Percentiles rank a stretch among this genome's conserved stretches.
These are phyloP conservation scores for Agrilus mali DNA, from an alignment of 2,888 invertebrate species.

Conservation along the genomic window DNA sequence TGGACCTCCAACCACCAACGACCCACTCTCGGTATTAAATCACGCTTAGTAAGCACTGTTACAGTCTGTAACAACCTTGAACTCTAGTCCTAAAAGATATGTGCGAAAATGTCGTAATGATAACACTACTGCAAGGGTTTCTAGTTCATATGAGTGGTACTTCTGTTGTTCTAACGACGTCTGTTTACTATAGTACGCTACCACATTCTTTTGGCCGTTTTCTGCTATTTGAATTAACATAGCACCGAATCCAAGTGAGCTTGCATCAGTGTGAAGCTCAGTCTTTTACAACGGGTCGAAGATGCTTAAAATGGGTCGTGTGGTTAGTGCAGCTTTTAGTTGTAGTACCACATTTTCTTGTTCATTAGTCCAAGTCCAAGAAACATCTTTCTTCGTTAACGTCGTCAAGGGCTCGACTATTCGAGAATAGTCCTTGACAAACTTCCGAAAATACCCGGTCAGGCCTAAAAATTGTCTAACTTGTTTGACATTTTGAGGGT, in stretches of 20 bases:
- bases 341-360: slow-evolving; percentile 1
- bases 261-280: neutral
- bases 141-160: slow-evolving; percentile 12
- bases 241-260: neutral
- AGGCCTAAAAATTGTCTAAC: slow-evolving; percentile 15
- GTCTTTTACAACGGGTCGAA: too few relatives aligned
- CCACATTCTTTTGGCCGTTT: neutral
- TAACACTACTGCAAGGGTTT: slow-evolving; percentile 7
- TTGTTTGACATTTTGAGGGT: slow-evolving; percentile 11
- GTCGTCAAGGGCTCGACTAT: slow-evolving; percentile 12
- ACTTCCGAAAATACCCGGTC: slow-evolving; percentile 13
- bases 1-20: slow-evolving; percentile 14
- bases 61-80: slow-evolving; percentile 15
- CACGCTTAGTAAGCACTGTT: slow-evolving; percentile 11
- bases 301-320: too few relatives aligned
- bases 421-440: slow-evolving; percentile 11
- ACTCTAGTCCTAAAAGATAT: slow-evolving; percentile 4
- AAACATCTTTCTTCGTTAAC: slow-evolving; percentile 1
- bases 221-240: neutral
- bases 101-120: neutral
- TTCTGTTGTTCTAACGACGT: slow-evolving; percentile 7
- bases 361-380: slow-evolving; percentile 5
- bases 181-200: too few relatives aligned
- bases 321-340: too few relatives aligned
- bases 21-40: slow-evolving; percentile 11